Evolutionary conservation across 1,140 invertebrate species (phyloP).

Genomic region (Drosophila hydei): DNA sequence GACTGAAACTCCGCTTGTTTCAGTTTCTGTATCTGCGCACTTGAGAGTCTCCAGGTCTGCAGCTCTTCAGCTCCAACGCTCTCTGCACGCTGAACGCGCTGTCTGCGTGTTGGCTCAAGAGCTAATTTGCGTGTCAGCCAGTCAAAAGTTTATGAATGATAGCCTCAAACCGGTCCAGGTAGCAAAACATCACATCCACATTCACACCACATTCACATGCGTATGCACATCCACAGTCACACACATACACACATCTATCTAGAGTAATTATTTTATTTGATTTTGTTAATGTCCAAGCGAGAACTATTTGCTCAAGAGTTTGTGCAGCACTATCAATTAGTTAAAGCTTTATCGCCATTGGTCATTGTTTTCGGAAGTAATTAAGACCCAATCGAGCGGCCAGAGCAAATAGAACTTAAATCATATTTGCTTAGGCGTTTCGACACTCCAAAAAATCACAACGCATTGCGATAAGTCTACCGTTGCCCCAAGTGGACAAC

Average conservation of each 20-base stretch:
- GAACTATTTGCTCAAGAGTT: constrained; percentile 36
- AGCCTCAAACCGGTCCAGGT: constrained; percentile 64
- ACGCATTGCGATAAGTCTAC: constrained; percentile 66
- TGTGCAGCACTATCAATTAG: constrained; percentile 66
- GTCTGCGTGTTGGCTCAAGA: constrained; percentile 76
- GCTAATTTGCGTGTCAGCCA: constrained; percentile 77
- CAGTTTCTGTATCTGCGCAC: constrained; percentile 28
- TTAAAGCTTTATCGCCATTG: constrained; percentile 63
- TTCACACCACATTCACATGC: background rate
- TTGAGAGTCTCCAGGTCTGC: constrained; percentile 43
- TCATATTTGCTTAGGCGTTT: constrained; percentile 82
- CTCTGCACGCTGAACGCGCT: constrained; percentile 43
- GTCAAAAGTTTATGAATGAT: constrained; percentile 78
- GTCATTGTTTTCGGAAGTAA: constrained; percentile 82
- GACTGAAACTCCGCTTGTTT: constrained; percentile 30
- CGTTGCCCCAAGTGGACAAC: constrained; percentile 59
- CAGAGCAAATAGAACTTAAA: constrained; percentile 72
- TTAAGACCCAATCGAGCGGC: constrained; percentile 73
- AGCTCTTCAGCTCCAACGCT: constrained; percentile 55
- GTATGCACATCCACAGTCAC: background rate
- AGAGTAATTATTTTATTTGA: constrained; percentile 47
- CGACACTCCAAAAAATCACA: constrained; percentile 79
- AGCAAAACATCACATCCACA: constrained; percentile 10
- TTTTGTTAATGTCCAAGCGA: constrained; percentile 51
- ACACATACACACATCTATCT: background rate